Percentiles rank a stretch among this genome's conserved stretches.
phyloP scores from a whole-genome alignment of 1,140 invertebrate species.

The Drosophila sp. region DNA sequence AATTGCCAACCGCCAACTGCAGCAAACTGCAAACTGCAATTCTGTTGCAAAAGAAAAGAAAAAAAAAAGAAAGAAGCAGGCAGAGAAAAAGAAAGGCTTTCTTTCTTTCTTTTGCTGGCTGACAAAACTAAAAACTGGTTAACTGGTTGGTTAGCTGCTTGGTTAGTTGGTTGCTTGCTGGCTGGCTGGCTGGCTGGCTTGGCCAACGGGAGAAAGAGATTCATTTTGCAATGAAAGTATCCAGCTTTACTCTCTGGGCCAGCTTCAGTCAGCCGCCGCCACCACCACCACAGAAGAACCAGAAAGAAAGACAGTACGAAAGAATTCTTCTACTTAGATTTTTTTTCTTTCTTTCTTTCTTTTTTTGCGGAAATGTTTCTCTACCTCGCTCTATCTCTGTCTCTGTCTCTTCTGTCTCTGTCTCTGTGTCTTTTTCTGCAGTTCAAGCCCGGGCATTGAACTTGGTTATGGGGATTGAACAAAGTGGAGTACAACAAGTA shows the following conservation, averaged over 20 bases:
- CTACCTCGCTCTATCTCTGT: conserved; percentile 36
- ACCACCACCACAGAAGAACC: neutral
- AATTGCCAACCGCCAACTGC: conserved; percentile 66
- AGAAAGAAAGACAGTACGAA: conserved; percentile 21
- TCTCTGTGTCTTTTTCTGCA: conserved; percentile 54
- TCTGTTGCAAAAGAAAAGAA: conserved; percentile 37
- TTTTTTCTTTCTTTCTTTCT: conserved; percentile 29
- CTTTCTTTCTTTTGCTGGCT: conserved; percentile 61
- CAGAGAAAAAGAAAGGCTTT: conserved; percentile 73
- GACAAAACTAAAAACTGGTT: conserved; percentile 66
- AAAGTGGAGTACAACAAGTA: conserved; percentile 66
- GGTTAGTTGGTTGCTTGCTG: neutral
- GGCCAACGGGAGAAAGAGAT: conserved; percentile 59
- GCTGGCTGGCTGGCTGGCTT: conserved; percentile 4
- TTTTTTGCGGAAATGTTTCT: conserved; percentile 75
- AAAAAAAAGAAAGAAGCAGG: conserved; percentile 23
- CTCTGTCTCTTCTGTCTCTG: conserved; percentile 26
- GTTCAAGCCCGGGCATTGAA: conserved; percentile 78
- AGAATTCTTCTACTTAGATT: conserved; percentile 80
- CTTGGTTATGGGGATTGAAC: conserved; percentile 50
- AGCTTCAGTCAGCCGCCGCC: conserved; percentile 15
- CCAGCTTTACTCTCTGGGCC: conserved; percentile 53
- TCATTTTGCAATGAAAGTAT: conserved; percentile 71
- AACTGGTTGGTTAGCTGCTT: conserved; percentile 14
- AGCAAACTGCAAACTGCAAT: conserved; percentile 45